Evolutionary conservation across 1,140 invertebrate genomes (phyloP), one percentile per base, ranked within the genome.

Genomic region (Apocrypta bakeri): DNA sequence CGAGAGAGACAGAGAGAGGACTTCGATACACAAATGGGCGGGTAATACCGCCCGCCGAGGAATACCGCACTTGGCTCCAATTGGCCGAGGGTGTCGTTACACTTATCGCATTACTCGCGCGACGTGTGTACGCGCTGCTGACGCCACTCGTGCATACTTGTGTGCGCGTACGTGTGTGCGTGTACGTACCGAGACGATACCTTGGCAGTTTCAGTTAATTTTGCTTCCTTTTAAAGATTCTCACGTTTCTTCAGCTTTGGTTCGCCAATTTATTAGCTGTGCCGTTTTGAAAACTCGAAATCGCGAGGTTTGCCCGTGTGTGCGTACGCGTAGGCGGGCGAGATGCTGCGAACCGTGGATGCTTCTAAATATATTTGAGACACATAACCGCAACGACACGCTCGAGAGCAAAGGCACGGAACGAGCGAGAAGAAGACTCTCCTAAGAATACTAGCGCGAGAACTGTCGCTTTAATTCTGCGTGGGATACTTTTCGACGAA

Each of bases 301-400:
- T 0, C 61, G 61, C 0, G 0, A 1, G 61, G 6, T 17, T 17
- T 48, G 12, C 14, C 40, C 3, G 12, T 24, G 66, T 9, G n/a
- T 33, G n/a, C 56, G 9, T 24, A 66, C 6, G 64, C 74, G 64
- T 82, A 40, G 64, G 74, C 64, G 81, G 40, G 73, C 73, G 81
- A 71, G 66, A 48, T 48, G 81, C 37, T 37, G 81, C 68, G 27
- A 37, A 31, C 25, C 73, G 27, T 29, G 77, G 72, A 71, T 75
- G 69, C 64, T 83, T 83, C 82, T 83, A 83, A 79, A 83, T 79
- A 83, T 83, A 83, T 79, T 56, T 79, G 75, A 61, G 79, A 40
- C 81, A 83, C 63, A 78, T 77, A 66, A 72, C 14, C 63, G 33
- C 9, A 82, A 33, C 82, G 87, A 87, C 87, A 87, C 85, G 87